These are phyloP conservation scores for Brachionus calyciflorus DNA, from an alignment of 1,140 invertebrate species.

Conservation along the genomic window DNA sequence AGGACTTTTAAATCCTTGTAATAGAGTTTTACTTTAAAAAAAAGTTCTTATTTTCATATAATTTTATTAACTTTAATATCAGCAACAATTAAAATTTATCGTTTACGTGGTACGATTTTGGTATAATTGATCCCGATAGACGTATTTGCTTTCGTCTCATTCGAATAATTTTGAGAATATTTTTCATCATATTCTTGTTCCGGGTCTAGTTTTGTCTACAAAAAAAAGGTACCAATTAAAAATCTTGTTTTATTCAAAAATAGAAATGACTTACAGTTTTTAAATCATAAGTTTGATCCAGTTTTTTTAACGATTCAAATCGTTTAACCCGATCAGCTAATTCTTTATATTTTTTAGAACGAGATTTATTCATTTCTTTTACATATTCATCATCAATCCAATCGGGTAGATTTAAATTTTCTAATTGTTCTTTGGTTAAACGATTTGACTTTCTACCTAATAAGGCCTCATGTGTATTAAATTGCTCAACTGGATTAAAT, in stretches of 20 bases:
- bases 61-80: background rate
- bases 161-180: conserved; percentile 33
- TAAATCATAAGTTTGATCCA: conserved; percentile 42
- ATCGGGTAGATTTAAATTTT: conserved; percentile 52
- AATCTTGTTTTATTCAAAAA: background rate
- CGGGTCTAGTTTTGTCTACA: conserved; percentile 7
- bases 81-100: background rate
- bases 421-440: conserved; percentile 66
- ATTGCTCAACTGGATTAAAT: conserved; percentile 70
- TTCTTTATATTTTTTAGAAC: conserved; percentile 45
- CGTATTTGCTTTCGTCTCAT: background rate
- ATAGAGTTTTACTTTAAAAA: background rate
- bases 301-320: conserved; percentile 31
- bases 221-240: background rate
- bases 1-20: conserved; percentile 29
- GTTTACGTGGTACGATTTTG: conserved; percentile 21
- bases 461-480: conserved; percentile 73
- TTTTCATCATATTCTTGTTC: conserved; percentile 45
- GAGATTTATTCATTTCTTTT: conserved; percentile 44
- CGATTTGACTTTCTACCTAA: conserved; percentile 70
- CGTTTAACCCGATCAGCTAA: conserved; percentile 32
- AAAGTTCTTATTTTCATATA: background rate
- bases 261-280: background rate
- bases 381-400: conserved; percentile 47
- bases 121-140: background rate